Conservation (phyloP, 1,140 invertebrate genomes). For the Ganaspis sp. region DNA sequence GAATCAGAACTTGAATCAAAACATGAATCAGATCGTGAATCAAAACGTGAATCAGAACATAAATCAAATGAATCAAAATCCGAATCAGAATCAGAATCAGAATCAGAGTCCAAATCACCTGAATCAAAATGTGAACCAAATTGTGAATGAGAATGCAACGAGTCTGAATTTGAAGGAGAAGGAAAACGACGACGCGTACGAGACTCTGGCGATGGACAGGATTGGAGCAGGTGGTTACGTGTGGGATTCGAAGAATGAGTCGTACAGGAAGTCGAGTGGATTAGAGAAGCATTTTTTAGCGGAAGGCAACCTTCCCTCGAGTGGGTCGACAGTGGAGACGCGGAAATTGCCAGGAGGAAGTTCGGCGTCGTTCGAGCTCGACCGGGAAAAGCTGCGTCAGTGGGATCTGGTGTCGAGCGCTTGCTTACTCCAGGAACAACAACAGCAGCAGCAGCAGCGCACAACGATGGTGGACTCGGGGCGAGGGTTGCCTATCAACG, state of each 20-base stretch:
- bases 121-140: background rate
- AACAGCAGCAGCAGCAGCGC: no score
- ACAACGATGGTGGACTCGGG: conserved; percentile 67
- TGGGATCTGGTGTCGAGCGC: conserved; percentile 92
- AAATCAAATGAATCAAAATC: no score
- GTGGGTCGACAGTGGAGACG: conserved; percentile 46
- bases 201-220: conserved; percentile 65
- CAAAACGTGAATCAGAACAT: no score
- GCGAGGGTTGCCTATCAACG: conserved; percentile 66
- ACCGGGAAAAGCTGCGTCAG: conserved; percentile 89
- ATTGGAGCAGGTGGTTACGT: conserved; percentile 69
- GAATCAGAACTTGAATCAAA: no score
- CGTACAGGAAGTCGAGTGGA: conserved; percentile 54
- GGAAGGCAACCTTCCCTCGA: conserved; percentile 75
- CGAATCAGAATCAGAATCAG: background rate
- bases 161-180: background rate
- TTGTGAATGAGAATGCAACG: conserved; percentile 21
- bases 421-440: conserved; percentile 76
- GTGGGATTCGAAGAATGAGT: conserved; percentile 74
- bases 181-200: conserved; percentile 66
- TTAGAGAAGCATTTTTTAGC: conserved; percentile 76
- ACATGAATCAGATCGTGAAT: no score
- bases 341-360: conserved; percentile 28
- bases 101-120: background rate
- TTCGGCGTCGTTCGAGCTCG: conserved; percentile 81